A percentile compares a stretch with the other conserved stretches of the same genome.
Evolutionary conservation across 2,113 vertebrate genomes (phyloP).

Genomic region (Spea multiplicata): DNA sequence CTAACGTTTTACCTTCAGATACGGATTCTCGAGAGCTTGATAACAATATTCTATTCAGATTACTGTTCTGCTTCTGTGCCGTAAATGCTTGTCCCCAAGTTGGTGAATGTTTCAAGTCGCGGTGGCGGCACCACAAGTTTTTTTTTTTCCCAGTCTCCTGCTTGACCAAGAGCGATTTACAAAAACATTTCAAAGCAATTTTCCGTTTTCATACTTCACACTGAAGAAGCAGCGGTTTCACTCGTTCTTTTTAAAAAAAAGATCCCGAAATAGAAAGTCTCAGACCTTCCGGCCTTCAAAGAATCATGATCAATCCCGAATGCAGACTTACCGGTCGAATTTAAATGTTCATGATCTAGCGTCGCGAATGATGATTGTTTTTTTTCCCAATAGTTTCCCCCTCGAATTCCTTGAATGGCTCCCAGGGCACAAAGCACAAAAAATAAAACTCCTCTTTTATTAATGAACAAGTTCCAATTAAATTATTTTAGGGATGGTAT

Average conservation of each 20-base stretch:
- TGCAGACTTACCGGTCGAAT: neutral
- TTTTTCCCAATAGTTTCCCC: neutral
- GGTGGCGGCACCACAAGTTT: slow-evolving; percentile 13
- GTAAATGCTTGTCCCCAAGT: neutral
- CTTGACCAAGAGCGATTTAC: slow-evolving; percentile 7
- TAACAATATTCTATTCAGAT: slow-evolving; percentile 2
- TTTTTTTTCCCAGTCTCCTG: slow-evolving; percentile 20
- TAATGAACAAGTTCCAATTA: slow-evolving; percentile 46
- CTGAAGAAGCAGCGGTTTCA: slow-evolving; percentile 5
- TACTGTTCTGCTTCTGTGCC: slow-evolving; percentile 2
- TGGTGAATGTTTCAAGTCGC: slow-evolving; percentile 2
- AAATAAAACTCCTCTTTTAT: slow-evolving; percentile 46
- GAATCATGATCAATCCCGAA: neutral
- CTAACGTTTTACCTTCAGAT: slow-evolving; percentile 2
- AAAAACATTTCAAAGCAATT: slow-evolving; percentile 35
- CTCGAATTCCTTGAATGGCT: slow-evolving; percentile 37
- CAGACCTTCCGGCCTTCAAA: neutral
- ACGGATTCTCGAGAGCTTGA: neutral
- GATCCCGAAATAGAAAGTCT: neutral
- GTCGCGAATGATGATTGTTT: slow-evolving; percentile 25
- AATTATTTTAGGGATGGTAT: slow-evolving; percentile 34
- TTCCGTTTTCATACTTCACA: slow-evolving; percentile 5
- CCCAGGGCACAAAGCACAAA: slow-evolving; percentile 34
- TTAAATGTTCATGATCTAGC: slow-evolving; percentile 26
- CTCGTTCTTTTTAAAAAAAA: slow-evolving; percentile 18